Percentiles rank a stretch among this genome's conserved stretches.
Evolutionary conservation across 92 coral and sea anemone genomes (phyloP).

Genomic region (Umimayanthus kanabou): DNA sequence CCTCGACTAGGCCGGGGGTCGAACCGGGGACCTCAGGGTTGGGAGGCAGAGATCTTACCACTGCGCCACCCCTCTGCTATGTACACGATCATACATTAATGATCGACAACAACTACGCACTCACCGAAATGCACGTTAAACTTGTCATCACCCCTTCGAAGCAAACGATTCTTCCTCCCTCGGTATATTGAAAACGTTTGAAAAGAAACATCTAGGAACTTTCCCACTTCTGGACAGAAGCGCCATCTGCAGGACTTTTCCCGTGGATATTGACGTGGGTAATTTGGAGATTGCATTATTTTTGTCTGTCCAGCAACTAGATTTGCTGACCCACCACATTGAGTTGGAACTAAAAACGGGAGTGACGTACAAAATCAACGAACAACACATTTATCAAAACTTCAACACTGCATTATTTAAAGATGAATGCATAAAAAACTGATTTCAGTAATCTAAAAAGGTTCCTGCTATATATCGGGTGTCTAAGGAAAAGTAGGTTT

Average conservation of each 20-base stretch:
- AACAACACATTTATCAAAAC: too few species aligned
- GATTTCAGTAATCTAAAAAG: too few species aligned
- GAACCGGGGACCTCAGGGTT: too few species aligned
- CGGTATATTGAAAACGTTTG: slow-evolving; percentile 13
- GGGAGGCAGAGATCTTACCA: too few species aligned
- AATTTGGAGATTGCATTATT: slow-evolving; percentile 27
- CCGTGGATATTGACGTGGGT: slow-evolving; percentile 25
- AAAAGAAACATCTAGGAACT: slow-evolving; percentile 20
- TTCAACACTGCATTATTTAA: too few species aligned
- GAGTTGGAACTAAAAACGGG: not conserved
- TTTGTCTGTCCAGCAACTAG: slow-evolving; percentile 3
- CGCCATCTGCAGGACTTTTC: slow-evolving; percentile 26
- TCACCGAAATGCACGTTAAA: slow-evolving; percentile 25
- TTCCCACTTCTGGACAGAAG: slow-evolving; percentile 22
- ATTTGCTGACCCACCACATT: slow-evolving; percentile 11
- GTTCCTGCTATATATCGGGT: too few species aligned
- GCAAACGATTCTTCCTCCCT: slow-evolving; percentile 28
- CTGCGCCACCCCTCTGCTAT: too few species aligned
- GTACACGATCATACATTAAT: not conserved
- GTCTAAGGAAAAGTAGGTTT: too few species aligned
- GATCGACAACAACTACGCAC: not conserved
- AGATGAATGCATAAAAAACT: too few species aligned
- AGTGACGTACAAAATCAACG: not conserved
- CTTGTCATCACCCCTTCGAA: slow-evolving; percentile 36
- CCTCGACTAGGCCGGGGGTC: too few species aligned